Evolutionary conservation across 2,797 vertebrate genomes (phyloP).

Genomic region (Psittacula derbiana): DNA sequence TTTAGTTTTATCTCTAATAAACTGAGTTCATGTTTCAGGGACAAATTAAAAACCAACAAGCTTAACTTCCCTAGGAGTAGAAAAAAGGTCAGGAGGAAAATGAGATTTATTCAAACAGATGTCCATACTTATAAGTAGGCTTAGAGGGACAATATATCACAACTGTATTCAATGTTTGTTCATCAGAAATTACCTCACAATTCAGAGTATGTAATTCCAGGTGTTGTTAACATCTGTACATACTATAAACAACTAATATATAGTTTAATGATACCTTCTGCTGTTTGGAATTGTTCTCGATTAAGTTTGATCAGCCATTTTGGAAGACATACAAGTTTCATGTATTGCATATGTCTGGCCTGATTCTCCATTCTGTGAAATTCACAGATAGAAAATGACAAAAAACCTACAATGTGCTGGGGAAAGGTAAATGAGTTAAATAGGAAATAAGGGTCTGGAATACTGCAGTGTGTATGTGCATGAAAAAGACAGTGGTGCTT

Average conservation of each 20-base stretch:
- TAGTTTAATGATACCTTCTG: not conserved
- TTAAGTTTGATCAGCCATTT: not conserved
- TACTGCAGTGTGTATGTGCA: not conserved
- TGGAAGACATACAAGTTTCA: not conserved
- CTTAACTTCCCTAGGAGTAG: not conserved
- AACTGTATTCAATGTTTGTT: not conserved
- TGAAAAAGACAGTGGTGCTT: not conserved
- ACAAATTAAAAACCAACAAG: not conserved
- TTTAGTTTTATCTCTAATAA: slow-evolving; percentile 38
- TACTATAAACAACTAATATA: not conserved
- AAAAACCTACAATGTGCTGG: not conserved
- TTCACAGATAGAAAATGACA: not conserved
- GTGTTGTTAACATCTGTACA: not conserved
- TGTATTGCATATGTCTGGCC: not conserved
- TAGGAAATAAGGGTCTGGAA: not conserved
- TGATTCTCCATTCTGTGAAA: not conserved
- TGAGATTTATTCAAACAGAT: slow-evolving; percentile 8
- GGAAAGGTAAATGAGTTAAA: not conserved
- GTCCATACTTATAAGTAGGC: not conserved
- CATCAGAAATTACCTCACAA: not conserved
- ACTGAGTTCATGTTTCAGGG: not conserved
- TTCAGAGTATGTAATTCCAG: not conserved
- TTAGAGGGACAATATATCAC: not conserved
- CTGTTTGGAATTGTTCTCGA: not conserved
- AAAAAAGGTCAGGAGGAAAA: slow-evolving; percentile 14